Evolutionary conservation across 2,113 vertebrate genomes (phyloP).

Genomic region (Xerus inauris): DNA sequence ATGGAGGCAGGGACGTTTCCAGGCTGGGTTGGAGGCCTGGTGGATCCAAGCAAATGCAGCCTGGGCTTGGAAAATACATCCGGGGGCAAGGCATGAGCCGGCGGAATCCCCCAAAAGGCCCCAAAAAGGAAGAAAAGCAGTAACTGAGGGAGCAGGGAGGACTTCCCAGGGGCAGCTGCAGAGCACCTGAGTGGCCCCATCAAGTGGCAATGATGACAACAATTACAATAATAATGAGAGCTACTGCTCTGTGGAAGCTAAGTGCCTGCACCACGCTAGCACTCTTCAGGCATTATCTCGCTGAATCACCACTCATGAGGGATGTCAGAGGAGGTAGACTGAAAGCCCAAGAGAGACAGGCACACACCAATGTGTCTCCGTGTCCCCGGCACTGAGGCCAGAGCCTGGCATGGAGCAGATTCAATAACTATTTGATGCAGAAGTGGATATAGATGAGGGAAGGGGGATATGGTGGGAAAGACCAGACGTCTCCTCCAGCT

Average conservation of each 20-base stretch:
- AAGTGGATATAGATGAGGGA: not conserved
- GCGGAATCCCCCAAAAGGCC: too few species aligned
- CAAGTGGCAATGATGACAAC: too few species aligned
- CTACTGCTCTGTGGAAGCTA: not conserved
- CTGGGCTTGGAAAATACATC: not conserved
- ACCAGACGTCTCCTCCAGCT: too few species aligned
- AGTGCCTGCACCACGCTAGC: not conserved
- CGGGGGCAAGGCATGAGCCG: not conserved
- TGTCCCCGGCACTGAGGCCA: not conserved
- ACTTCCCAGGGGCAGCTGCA: not conserved
- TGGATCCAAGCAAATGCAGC: not conserved
- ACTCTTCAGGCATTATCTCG: not conserved
- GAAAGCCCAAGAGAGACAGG: not conserved
- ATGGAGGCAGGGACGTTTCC: conserved; percentile 64
- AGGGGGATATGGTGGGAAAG: not conserved
- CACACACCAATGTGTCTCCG: not conserved
- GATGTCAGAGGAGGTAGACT: too few species aligned
- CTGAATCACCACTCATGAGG: not conserved
- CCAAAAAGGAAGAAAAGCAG: not conserved
- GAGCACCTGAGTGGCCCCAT: not conserved
- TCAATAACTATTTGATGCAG: not conserved
- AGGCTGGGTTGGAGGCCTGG: not conserved
- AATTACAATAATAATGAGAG: rapidly evolving
- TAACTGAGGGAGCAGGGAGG: not conserved
- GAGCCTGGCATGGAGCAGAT: not conserved